Evolutionary conservation across 2,888 invertebrate species (phyloP), one percentile per base, ranked within the genome.

Genomic region (Drosophila setosimentum): DNA sequence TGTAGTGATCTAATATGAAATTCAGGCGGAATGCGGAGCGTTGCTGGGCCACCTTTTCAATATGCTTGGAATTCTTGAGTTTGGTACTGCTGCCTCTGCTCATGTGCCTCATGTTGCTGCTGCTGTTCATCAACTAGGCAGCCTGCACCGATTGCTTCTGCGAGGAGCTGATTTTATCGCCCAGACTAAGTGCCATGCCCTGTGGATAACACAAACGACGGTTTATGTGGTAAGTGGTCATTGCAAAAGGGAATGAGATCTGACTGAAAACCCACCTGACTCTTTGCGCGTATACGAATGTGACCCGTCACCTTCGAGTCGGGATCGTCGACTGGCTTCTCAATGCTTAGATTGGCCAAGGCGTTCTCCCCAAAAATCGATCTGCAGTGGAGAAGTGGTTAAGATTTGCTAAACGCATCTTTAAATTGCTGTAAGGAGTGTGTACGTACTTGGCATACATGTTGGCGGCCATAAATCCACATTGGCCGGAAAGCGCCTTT

Each of bases 391-490:
- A 11, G 4, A 8, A 62, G 16, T 49, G 29, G 27, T n/a, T 40
- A 35, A 11, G 11, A 21, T 3, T 40, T 29, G 21, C 35, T 63
- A 30, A 29, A 29, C 2, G 5, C n/a, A 7, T 6, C 11, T 24
- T 21, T 16, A 3, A 10, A 29, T 6, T 32, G 2, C 0, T 16
- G 4, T 11, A 11, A 5, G 3, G 10, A 11, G 33, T 8, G 8
- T 8, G 6, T n/a, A 84, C 89, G 75, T 82, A 93, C 93, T 92
- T 97, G 51, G 99, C 99, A 94, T 99, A 99, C 95, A 99, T 96
- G 93, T 99, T 99, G 51, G 99, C 99, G 8, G 99, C 99, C 98
- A 99, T 98, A 94, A 99, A 99, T 8, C 99, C 99, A 93, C 99
- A 99, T 87, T 99, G 98, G 0, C 99, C 99, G 0, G 97, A 97